These are phyloP conservation scores for Sebastes cheni DNA, from an alignment of 2,797 vertebrate species.

Conservation along the genomic window DNA sequence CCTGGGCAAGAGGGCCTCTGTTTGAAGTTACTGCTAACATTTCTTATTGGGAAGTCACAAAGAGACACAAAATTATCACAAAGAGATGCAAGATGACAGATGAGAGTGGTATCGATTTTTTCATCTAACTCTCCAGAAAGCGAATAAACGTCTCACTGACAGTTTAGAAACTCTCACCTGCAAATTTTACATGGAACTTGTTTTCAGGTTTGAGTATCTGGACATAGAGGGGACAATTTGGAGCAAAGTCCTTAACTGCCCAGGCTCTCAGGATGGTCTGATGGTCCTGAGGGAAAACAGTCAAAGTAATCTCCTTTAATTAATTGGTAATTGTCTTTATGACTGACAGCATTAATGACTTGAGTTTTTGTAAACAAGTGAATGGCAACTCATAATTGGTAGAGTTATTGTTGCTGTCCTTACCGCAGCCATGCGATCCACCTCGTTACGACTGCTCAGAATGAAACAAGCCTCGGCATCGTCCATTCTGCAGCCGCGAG, in stretches of 20 bases:
- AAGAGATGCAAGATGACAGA: background rate
- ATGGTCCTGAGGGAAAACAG: conserved; percentile 84
- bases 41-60: too few relatives aligned
- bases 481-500: conserved; percentile 88
- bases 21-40: too few relatives aligned
- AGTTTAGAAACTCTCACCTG: conserved; percentile 77
- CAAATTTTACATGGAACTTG: conserved; percentile 96
- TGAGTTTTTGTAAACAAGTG: background rate
- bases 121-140: background rate
- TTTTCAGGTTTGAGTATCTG: conserved; percentile 96
- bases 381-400: background rate
- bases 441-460: conserved; percentile 92
- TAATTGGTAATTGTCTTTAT: background rate
- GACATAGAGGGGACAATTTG: conserved; percentile 92
- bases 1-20: too few relatives aligned
- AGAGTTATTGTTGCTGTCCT: conserved; percentile 48
- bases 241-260: conserved; percentile 96
- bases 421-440: conserved; percentile 93
- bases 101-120: background rate
- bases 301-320: conserved; percentile 12
- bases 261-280: conserved; percentile 96
- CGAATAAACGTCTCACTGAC: background rate
- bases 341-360: conserved; percentile 14
- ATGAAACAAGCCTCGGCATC: conserved; percentile 95
- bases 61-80: too few relatives aligned